Evolutionary conservation across 30 jellyfish, hydroid and myxozoan species (phyloP).

Genomic region (Hydra vulgaris): DNA sequence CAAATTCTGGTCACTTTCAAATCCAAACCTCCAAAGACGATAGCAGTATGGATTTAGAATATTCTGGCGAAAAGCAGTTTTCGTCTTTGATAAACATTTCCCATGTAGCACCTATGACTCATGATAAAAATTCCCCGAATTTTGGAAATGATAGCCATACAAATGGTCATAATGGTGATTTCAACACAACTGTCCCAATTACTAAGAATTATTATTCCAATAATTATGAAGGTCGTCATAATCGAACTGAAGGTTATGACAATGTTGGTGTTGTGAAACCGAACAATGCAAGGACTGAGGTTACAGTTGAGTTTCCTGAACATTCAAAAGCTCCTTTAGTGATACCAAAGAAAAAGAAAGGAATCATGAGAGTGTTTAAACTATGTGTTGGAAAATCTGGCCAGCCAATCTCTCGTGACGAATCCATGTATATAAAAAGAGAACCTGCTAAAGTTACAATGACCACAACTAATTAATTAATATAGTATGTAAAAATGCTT

Average conservation of each 20-base stretch:
- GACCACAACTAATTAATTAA: conserved; percentile 9
- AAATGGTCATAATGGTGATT: conserved; percentile 18
- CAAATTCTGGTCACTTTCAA: conserved; percentile 52
- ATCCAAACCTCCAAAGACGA: conserved; percentile 21
- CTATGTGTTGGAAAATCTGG: conserved; percentile 63
- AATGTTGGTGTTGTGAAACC: conserved; percentile 78
- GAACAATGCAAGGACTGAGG: conserved; percentile 66
- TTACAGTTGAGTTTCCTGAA: conserved; percentile 48
- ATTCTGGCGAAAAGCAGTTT: not conserved
- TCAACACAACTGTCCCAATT: conserved; percentile 14
- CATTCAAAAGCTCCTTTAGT: conserved; percentile 19
- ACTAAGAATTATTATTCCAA: conserved; percentile 49
- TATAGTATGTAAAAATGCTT: not conserved
- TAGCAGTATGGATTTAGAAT: conserved; percentile 30
- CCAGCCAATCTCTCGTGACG: conserved; percentile 2
- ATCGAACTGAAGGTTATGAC: conserved; percentile 44
- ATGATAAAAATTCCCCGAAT: conserved; percentile 23
- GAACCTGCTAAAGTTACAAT: conserved; percentile 30
- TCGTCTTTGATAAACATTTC: conserved; percentile 17
- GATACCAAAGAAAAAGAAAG: conserved; percentile 54
- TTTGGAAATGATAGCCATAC: not conserved
- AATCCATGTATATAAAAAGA: conserved; percentile 11
- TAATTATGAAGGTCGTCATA: conserved; percentile 54
- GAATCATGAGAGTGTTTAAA: conserved; percentile 52
- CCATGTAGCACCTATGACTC: conserved; percentile 58